Conservation (phyloP, 1,140 invertebrate species). For the Drosophila parvula region DNA sequence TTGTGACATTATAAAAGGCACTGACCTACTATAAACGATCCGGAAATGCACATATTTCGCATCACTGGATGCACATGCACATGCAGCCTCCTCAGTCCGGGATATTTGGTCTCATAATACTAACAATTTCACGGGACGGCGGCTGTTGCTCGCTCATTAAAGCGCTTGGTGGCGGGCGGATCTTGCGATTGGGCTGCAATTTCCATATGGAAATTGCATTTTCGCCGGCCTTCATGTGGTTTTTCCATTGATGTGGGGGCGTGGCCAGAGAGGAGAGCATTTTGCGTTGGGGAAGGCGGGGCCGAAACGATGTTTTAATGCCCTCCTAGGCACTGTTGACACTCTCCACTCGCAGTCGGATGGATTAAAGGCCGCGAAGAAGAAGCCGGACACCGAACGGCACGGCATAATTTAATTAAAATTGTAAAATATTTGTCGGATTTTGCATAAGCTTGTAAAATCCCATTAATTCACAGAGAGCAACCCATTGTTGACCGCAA, state of each 20-base stretch:
- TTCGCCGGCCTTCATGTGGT: conserved; percentile 64
- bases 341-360: conserved; percentile 35
- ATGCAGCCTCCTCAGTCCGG: conserved; percentile 14
- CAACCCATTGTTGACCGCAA: conserved; percentile 82
- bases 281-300: conserved; percentile 12
- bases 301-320: conserved; percentile 50
- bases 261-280: background rate
- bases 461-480: conserved; percentile 81
- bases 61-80: conserved; percentile 42
- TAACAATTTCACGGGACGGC: conserved; percentile 14
- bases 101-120: conserved; percentile 30
- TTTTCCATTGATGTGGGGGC: conserved; percentile 37
- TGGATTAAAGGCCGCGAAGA: conserved; percentile 58
- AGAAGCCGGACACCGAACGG: conserved; percentile 11
- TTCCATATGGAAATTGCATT: conserved; percentile 80
- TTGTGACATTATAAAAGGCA: background rate
- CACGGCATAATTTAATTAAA: conserved; percentile 76
- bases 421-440: conserved; percentile 81
- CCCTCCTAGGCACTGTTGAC: conserved; percentile 34
- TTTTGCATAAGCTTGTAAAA: conserved; percentile 79
- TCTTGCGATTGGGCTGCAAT: conserved; percentile 41
- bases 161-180: conserved; percentile 19
- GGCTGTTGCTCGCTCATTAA: conserved; percentile 67
- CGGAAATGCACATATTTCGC: background rate
- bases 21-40: background rate